A percentile compares a stretch with the other conserved stretches of the same genome.
phyloP scores from a whole-genome alignment of 2,113 vertebrate genomes.

The Sisor rabdophorus region DNA sequence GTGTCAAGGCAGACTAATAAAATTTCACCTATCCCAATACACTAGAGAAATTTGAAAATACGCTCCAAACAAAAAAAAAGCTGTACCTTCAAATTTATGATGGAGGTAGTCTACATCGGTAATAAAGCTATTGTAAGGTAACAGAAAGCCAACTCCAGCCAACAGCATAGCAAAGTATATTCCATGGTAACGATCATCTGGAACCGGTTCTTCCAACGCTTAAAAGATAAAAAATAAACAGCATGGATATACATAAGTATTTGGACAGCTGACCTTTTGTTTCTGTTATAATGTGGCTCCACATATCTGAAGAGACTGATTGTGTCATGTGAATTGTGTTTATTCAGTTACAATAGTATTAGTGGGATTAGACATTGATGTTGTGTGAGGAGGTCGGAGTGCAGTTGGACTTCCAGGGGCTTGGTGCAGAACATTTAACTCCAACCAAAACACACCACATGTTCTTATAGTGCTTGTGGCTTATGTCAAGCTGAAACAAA shows the following conservation, averaged over 20 bases:
- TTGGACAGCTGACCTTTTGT: no score
- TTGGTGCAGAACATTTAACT: no score
- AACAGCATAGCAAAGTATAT: conserved; percentile 98
- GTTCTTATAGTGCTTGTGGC: no score
- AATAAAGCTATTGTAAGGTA: conserved; percentile 98
- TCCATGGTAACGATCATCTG: conserved; percentile 89
- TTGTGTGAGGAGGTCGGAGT: no score
- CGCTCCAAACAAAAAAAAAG: neutral
- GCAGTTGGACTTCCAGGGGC: no score
- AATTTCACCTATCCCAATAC: neutral
- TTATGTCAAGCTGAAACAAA: no score
- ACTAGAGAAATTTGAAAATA: neutral
- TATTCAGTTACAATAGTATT: no score
- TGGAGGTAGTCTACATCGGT: conserved; percentile 96
- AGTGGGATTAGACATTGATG: no score
- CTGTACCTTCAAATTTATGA: conserved; percentile 87
- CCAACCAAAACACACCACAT: no score
- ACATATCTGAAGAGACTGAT: no score
- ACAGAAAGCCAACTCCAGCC: conserved; percentile 93
- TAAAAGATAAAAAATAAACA: conserved; percentile 23
- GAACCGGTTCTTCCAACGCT: conserved; percentile 77
- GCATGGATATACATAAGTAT: neutral
- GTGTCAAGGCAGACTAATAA: conserved; percentile 7
- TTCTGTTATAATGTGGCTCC: no score
- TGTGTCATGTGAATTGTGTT: no score